Percentiles rank a stretch among this genome's conserved stretches.
phyloP scores from a whole-genome alignment of 64 coral and sea anemone genomes.

The Pachyseris speciosa region DNA sequence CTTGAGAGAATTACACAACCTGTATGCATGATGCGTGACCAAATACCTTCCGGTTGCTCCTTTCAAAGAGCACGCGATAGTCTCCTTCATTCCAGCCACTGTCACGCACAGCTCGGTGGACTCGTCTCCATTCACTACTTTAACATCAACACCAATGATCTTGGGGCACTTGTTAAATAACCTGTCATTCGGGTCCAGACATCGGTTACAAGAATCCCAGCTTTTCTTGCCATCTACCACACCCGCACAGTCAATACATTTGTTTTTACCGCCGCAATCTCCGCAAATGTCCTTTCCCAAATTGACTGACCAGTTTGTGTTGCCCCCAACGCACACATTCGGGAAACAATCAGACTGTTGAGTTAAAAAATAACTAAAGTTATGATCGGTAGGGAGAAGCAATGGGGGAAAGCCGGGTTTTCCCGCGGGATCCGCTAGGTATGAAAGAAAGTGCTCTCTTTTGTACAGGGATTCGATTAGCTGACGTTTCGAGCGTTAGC shows the following conservation, averaged over 20 bases:
- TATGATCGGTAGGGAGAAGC: too few species aligned
- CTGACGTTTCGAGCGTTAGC: too few species aligned
- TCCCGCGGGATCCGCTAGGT: too few species aligned
- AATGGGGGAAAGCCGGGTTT: too few species aligned
- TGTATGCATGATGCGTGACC: background rate
- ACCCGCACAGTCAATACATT: constrained; percentile 79
- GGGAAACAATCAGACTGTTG: background rate
- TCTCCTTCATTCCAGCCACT: constrained; percentile 41
- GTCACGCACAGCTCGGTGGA: constrained; percentile 5
- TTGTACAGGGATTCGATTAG: too few species aligned
- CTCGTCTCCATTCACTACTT: constrained; percentile 28
- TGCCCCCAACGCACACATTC: constrained; percentile 67
- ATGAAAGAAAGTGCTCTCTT: too few species aligned
- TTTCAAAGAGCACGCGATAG: background rate
- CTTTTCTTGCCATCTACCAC: constrained; percentile 63
- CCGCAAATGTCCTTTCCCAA: constrained; percentile 76
- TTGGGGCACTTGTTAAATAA: constrained; percentile 66
- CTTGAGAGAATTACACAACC: background rate
- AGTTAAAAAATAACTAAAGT: background rate
- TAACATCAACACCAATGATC: constrained; percentile 9
- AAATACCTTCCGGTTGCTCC: background rate
- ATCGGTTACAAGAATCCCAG: constrained; percentile 66
- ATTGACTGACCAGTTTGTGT: constrained; percentile 29
- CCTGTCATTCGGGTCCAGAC: constrained; percentile 22
- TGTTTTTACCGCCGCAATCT: constrained; percentile 57